These are phyloP conservation scores for Epirrhoe alternata DNA, from an alignment of 2,888 invertebrate species.

Conservation along the genomic window DNA sequence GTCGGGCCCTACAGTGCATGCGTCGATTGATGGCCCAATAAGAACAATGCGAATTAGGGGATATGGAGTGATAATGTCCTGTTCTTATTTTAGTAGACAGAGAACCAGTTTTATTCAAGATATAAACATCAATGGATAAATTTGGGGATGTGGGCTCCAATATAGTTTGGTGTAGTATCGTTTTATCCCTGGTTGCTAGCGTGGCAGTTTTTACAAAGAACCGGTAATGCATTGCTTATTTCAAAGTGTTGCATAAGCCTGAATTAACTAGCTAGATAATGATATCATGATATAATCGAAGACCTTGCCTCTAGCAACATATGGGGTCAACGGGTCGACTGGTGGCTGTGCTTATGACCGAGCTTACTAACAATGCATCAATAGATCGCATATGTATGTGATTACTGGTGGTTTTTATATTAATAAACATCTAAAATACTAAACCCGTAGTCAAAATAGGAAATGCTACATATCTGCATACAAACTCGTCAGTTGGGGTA, in stretches of 20 bases:
- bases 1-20: slow-evolving; percentile 64
- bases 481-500: no score
- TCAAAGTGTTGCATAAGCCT: slow-evolving; percentile 7
- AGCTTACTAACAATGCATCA: background rate
- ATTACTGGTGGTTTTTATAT: no score
- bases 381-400: no score
- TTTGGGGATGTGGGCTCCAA: background rate
- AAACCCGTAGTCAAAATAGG: no score
- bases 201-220: no score
- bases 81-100: slow-evolving; percentile 33
- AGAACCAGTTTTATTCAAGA: slow-evolving; percentile 23
- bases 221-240: background rate
- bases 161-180: background rate
- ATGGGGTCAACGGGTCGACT: slow-evolving; percentile 21
- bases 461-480: no score
- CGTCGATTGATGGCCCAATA: slow-evolving; percentile 79
- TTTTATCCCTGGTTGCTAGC: no score
- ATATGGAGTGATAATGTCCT: slow-evolving; percentile 44
- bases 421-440: no score
- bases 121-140: background rate
- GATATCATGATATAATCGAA: slow-evolving; percentile 24
- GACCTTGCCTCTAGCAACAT: slow-evolving; percentile 23
- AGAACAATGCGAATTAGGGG: slow-evolving; percentile 72
- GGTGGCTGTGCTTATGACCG: slow-evolving; percentile 15
- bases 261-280: slow-evolving; percentile 13